Evolutionary conservation across 2,113 vertebrate species (phyloP).

Genomic region (Halcyon malimbica): DNA sequence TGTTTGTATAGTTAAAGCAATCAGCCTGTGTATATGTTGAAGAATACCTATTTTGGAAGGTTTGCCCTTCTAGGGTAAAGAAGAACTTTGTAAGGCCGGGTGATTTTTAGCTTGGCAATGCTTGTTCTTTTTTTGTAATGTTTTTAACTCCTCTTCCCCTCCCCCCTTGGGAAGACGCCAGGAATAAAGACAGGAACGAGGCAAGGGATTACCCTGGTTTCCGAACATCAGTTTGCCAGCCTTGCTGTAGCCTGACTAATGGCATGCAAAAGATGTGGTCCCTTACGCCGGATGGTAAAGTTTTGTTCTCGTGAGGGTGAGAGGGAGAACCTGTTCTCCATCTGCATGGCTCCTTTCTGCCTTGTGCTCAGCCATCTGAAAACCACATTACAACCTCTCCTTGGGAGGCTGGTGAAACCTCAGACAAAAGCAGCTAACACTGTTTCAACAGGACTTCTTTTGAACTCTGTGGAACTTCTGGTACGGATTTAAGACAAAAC

Average conservation of each 20-base stretch:
- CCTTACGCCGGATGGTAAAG: not conserved
- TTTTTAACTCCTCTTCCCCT: not conserved
- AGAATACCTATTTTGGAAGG: not conserved
- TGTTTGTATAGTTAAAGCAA: not conserved
- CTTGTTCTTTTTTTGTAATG: not conserved
- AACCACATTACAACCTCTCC: not conserved
- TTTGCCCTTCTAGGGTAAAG: constrained; percentile 19
- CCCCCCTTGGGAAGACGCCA: not conserved
- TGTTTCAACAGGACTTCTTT: not conserved
- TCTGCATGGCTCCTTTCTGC: not conserved
- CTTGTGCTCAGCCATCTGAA: not conserved
- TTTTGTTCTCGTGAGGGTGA: not conserved
- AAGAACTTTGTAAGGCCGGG: not conserved
- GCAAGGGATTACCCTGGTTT: constrained; percentile 26
- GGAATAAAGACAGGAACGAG: not conserved
- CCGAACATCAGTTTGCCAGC: not conserved
- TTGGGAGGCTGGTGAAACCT: not conserved
- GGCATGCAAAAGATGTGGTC: not conserved
- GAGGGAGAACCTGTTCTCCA: not conserved
- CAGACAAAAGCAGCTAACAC: not conserved
- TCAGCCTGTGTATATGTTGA: not conserved
- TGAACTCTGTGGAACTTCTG: not conserved
- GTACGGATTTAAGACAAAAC: not conserved
- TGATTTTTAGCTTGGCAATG: not conserved
- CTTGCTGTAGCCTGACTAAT: fast-evolving